These are phyloP conservation scores for Nephrotoma appendiculata DNA, from an alignment of 2,888 invertebrate genomes.

Conservation along the genomic window DNA sequence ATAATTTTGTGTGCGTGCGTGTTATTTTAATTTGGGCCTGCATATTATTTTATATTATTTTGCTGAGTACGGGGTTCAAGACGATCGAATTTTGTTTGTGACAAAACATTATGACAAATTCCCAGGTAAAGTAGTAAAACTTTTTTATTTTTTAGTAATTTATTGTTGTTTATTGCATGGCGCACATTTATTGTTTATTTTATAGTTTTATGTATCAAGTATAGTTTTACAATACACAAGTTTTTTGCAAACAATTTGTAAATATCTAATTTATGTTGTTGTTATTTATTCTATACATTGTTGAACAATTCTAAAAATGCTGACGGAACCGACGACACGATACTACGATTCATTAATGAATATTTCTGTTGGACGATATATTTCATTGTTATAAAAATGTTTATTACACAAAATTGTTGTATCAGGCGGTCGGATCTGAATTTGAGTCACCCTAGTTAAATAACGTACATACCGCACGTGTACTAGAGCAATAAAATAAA, in stretches of 20 bases:
- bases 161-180: slow-evolving; percentile 8
- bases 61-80: background rate
- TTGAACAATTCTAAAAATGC: background rate
- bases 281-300: too few species aligned
- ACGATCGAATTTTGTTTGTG: background rate
- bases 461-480: background rate
- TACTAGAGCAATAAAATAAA: background rate
- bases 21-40: background rate
- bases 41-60: background rate
- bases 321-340: background rate
- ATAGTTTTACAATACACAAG: background rate
- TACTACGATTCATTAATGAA: background rate
- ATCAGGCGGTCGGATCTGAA: background rate
- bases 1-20: background rate
- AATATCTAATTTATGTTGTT: background rate
- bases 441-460: background rate
- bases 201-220: slow-evolving; percentile 8
- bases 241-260: background rate
- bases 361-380: background rate
- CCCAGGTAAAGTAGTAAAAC: slow-evolving; percentile 37
- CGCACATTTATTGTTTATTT: slow-evolving; percentile 13
- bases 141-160: slow-evolving; percentile 22
- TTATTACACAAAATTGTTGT: background rate
- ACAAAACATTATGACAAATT: slow-evolving; percentile 42
- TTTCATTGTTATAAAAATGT: background rate